These are phyloP conservation scores for Chroicocephalus ridibundus DNA, from an alignment of 2,113 vertebrate genomes.

Conservation along the genomic window DNA sequence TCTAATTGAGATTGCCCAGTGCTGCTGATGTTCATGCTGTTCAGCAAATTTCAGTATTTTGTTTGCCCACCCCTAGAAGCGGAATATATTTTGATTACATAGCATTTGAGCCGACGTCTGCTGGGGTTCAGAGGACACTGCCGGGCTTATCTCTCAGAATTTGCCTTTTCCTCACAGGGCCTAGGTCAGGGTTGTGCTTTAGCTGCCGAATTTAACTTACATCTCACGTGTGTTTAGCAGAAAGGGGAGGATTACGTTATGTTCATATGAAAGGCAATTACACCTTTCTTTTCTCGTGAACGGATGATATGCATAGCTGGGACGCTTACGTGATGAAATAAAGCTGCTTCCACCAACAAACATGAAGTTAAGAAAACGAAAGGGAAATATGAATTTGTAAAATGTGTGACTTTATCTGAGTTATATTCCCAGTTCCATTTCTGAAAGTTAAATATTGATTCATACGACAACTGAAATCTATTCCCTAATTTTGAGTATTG, in stretches of 20 bases:
- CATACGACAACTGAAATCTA: constrained; percentile 46
- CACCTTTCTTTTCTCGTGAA: neutral
- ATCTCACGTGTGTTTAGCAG: accelerated
- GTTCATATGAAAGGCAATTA: neutral
- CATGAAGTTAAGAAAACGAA: neutral
- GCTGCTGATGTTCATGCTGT: neutral
- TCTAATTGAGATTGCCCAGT: neutral
- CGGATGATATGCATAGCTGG: neutral
- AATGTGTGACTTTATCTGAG: neutral
- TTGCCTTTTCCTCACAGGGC: neutral
- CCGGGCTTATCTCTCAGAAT: neutral
- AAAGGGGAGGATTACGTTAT: neutral
- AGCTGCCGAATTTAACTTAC: neutral
- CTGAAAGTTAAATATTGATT: constrained; percentile 67
- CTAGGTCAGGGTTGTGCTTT: neutral
- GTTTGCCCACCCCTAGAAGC: neutral
- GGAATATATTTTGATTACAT: neutral
- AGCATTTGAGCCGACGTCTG: neutral
- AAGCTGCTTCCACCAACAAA: neutral
- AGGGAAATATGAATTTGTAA: neutral
- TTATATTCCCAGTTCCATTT: neutral
- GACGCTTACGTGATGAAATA: neutral
- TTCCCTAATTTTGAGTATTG: constrained; percentile 64
- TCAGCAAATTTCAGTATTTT: neutral
- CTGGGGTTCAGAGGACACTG: neutral